Conservation (phyloP, 2,113 vertebrate genomes). For the human (Homo sapiens) region GRCh38 chr13:44244001-44244500, state of each 20-base stretch:
- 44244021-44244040: rapidly evolving
- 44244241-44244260: not conserved
- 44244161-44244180: not conserved
- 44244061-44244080: constrained; percentile 38
- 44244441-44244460: not conserved
- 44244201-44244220: not conserved
- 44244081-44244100: not conserved
- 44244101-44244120: not conserved
- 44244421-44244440: not conserved
- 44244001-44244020: not conserved
- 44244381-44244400: not conserved
- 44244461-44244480: not conserved
- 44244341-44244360: not conserved
- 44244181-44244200: not conserved
- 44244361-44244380: not conserved
- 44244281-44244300: not conserved
- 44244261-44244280: not conserved
- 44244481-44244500: not conserved
- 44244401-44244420: not conserved
- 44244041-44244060: not conserved
- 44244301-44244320: not conserved
- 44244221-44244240: not conserved
- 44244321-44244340: not conserved
- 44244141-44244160: not conserved
- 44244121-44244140: constrained; percentile 25